A percentile compares a stretch with the other conserved stretches of the same genome.
These are phyloP conservation scores for Ophion costatus DNA, from an alignment of 2,888 invertebrate species.

Conservation along the genomic window DNA sequence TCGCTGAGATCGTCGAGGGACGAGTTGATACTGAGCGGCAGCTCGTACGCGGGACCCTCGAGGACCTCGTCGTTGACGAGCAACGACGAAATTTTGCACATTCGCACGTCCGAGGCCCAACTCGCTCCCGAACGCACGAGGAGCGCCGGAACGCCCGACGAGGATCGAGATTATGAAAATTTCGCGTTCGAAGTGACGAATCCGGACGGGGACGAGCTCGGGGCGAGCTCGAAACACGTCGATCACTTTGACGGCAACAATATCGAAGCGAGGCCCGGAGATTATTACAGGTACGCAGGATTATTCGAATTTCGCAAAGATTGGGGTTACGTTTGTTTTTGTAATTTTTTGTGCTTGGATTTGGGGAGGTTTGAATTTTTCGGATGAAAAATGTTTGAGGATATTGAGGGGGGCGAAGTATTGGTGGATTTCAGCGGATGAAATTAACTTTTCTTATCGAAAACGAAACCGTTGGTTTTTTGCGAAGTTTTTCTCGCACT, in stretches of 20 bases:
- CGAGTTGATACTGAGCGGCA: conserved; percentile 76
- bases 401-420: too few species aligned
- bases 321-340: neutral
- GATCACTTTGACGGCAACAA: conserved; percentile 81
- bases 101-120: conserved; percentile 72
- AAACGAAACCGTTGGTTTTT: too few species aligned
- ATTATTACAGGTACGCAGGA: conserved; percentile 77
- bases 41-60: conserved; percentile 73
- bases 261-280: conserved; percentile 80
- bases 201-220: conserved; percentile 74
- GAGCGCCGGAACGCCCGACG: conserved; percentile 58
- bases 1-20: conserved; percentile 72
- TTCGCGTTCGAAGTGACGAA: conserved; percentile 63
- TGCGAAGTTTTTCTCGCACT: too few species aligned
- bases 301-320: neutral
- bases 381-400: too few species aligned
- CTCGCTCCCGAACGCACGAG: conserved; percentile 76
- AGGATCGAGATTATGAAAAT: conserved; percentile 66
- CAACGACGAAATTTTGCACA: conserved; percentile 66
- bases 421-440: too few species aligned
- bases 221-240: conserved; percentile 77
- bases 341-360: neutral
- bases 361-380: neutral
- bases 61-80: conserved; percentile 70
- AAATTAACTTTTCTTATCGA: too few species aligned